Percentiles rank a stretch among this genome's conserved stretches.
These are phyloP conservation scores for Micrastur ruficollis DNA, from an alignment of 2,797 vertebrate species.

Conservation along the genomic window DNA sequence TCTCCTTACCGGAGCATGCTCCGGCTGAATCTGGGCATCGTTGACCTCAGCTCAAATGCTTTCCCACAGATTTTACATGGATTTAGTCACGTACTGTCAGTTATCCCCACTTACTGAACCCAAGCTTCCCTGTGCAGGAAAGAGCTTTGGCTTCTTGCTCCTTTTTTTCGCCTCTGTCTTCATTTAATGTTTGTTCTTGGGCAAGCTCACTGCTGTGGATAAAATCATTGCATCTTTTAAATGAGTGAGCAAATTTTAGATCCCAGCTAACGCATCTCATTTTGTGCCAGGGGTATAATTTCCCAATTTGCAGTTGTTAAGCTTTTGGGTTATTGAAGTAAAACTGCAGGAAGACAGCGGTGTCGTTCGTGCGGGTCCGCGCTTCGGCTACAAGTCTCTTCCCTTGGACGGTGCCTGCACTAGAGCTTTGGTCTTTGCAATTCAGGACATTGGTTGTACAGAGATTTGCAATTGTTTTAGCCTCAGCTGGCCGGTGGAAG, in stretches of 20 bases:
- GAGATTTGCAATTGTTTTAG: neutral
- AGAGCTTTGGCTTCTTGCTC: neutral
- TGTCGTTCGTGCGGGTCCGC: rapidly evolving
- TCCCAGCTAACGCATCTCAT: neutral
- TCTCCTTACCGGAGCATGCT: neutral
- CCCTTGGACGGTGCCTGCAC: neutral
- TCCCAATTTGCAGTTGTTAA: no score
- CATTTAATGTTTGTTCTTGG: rapidly evolving
- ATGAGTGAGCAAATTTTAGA: neutral
- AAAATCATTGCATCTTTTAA: neutral
- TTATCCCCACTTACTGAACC: neutral
- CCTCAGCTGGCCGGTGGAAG: neutral
- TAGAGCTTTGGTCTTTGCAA: neutral
- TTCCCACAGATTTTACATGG: neutral
- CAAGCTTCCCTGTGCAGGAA: neutral
- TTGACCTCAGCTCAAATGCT: neutral
- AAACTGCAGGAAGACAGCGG: neutral
- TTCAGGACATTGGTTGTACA: neutral
- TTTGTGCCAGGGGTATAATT: neutral
- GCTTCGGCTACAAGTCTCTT: neutral
- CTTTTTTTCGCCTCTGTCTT: rapidly evolving
- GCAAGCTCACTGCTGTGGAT: neutral
- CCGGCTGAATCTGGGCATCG: rapidly evolving
- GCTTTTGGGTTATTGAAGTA: rapidly evolving
- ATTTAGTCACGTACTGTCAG: neutral